These are phyloP conservation scores for Mus caroli DNA, from an alignment of 2,797 vertebrate species.

Conservation along the genomic window DNA sequence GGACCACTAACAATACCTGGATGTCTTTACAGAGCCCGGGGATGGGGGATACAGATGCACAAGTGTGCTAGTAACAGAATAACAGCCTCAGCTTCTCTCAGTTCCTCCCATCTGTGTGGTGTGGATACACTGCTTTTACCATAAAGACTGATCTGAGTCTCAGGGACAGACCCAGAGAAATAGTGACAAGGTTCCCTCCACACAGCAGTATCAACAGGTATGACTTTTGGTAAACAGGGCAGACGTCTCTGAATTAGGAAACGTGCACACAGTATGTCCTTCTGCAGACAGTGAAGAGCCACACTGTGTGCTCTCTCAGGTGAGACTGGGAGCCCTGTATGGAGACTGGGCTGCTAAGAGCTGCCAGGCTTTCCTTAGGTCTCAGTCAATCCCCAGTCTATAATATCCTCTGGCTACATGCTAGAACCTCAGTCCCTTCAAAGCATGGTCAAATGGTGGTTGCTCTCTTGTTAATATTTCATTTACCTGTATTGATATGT, in stretches of 20 bases:
- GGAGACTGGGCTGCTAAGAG: accelerated
- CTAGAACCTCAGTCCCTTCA: background rate
- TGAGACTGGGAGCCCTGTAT: too few relatives aligned
- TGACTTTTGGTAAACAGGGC: background rate
- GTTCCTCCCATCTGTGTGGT: too few relatives aligned
- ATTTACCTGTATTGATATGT: background rate
- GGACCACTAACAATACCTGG: too few relatives aligned
- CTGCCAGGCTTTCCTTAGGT: background rate
- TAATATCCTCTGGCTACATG: background rate
- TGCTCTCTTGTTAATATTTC: background rate
- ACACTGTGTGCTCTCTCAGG: background rate
- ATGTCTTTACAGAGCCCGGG: background rate
- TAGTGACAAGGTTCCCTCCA: background rate
- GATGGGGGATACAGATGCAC: background rate
- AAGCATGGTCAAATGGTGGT: accelerated
- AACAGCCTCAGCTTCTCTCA: background rate
- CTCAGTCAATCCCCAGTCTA: accelerated
- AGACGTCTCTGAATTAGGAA: background rate
- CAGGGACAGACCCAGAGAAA: background rate
- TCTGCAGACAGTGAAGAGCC: background rate
- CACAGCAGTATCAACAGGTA: background rate
- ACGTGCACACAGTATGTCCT: background rate
- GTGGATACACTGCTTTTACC: background rate
- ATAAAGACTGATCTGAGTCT: background rate
- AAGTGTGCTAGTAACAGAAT: background rate